Base-by-base conservation (phyloP, 2,888 invertebrate species). In the Acanthosepion pharaonis region DNA sequence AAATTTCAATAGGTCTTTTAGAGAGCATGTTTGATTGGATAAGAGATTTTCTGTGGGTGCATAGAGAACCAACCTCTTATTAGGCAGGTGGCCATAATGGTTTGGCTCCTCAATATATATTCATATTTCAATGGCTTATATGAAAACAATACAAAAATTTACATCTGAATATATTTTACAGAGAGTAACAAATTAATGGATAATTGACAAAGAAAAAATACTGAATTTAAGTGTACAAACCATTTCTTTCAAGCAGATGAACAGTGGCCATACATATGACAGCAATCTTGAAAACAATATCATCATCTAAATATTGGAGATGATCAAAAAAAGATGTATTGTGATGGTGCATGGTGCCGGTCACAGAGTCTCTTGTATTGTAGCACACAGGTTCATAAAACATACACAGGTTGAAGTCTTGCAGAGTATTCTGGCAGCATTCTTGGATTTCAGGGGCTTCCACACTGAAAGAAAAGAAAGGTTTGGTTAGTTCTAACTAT, bases 241-340 rank as follows among this genome's bases (percentile, higher is more conserved):
- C 96, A 95, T 96, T 96, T 94, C 96, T 98, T 97, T 98, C 98
- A 95, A 99, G 98, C 97, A 98, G 98, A 55, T 98, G 98, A 95
- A 99, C 98, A 95, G 98, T 98, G 97, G 99, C 98, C 94, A 99
- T 98, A 96, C 98, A 98, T 96, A 99, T 98, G 94, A 98, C 98
- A 23, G 98, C 98, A 95, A 99, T 98, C 98, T 99, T 99, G 96
- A 99, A 98, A 94, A 99, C 98, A 96, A 98, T 98, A 95, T 98
- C 98, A 93, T 98, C 98, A 94, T 97, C 97, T 94, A 97, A 96
- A 95, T 96, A 96, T 93, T 96, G 96, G 9, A 96, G 95, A 94
- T 96, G 96, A 23, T 98, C 98, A 59, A 96, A 96, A 28, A 95
- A 95, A 33, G 91, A 28, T 42, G 94, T 94, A 33, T 91, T 94